A percentile compares a stretch with the other conserved stretches of the same genome.
Conservation (phyloP, 2,113 vertebrate species). For the Xiphophorus couchianus region DNA sequence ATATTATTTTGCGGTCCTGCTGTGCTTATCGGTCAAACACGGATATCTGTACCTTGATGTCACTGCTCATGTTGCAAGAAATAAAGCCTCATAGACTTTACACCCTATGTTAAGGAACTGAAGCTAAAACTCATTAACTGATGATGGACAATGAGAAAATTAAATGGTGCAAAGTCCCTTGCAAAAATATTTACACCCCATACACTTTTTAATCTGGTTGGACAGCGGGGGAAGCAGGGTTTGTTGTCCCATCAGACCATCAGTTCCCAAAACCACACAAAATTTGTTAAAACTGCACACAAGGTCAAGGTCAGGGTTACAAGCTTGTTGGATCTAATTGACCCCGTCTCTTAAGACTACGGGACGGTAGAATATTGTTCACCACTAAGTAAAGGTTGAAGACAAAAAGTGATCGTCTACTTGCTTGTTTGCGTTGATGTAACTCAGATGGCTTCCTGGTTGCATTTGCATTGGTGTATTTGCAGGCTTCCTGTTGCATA, state of each 20-base stretch:
- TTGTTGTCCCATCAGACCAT: too few relatives aligned
- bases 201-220: too few relatives aligned
- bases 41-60: background rate
- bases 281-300: too few relatives aligned
- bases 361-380: too few relatives aligned
- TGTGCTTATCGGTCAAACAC: slow-evolving; percentile 17
- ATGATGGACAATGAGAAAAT: background rate
- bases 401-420: slow-evolving; percentile 13
- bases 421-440: slow-evolving; percentile 13
- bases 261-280: too few relatives aligned
- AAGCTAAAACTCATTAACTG: background rate
- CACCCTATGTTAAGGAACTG: background rate
- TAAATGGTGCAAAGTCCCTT: background rate
- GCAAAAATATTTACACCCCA: background rate
- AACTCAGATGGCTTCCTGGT: slow-evolving; percentile 29
- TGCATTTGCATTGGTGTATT: slow-evolving; percentile 38
- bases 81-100: background rate
- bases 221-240: too few relatives aligned
- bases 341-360: too few relatives aligned
- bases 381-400: background rate
- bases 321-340: too few relatives aligned
- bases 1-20: slow-evolving; percentile 14
- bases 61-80: background rate
- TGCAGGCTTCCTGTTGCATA: slow-evolving; percentile 37
- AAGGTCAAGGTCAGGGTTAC: too few relatives aligned